Conservation (phyloP, 2,888 invertebrate species). For the Philereme transversata region DNA sequence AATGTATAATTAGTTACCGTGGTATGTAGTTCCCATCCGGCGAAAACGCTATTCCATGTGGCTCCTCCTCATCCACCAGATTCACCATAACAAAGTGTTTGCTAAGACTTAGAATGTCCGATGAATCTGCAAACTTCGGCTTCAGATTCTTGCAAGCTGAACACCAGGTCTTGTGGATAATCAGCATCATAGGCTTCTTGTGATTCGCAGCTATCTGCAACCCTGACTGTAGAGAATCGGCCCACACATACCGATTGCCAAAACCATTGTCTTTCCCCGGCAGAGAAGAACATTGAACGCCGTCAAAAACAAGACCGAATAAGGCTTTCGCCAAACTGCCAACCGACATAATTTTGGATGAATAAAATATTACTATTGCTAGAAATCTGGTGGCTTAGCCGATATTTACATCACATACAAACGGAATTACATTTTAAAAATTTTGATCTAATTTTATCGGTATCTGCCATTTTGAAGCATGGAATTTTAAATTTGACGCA, state of each 20-base stretch:
- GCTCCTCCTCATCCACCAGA: conserved; percentile 84
- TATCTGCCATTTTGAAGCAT: conserved; percentile 53
- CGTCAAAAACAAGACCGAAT: conserved; percentile 56
- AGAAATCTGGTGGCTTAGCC: conserved; percentile 30
- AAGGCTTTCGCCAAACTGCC: conserved; percentile 60
- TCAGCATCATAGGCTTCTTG: conserved; percentile 85
- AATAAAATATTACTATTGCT: conserved; percentile 13
- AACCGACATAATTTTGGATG: conserved; percentile 56
- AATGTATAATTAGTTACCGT: conserved; percentile 53
- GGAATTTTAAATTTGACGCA: conserved; percentile 42
- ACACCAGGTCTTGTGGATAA: conserved; percentile 88
- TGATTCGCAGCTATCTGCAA: conserved; percentile 67
- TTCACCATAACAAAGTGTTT: conserved; percentile 87
- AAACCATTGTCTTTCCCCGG: conserved; percentile 70
- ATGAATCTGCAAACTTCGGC: conserved; percentile 83
- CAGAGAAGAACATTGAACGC: conserved; percentile 53
- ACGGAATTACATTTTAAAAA: conserved; percentile 53
- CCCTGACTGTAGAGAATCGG: conserved; percentile 73
- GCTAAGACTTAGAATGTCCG: conserved; percentile 82
- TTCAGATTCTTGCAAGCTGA: conserved; percentile 86
- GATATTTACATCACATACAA: conserved; percentile 19
- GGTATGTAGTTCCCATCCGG: conserved; percentile 89
- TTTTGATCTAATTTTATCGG: conserved; percentile 35
- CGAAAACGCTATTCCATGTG: conserved; percentile 72
- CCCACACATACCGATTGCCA: conserved; percentile 74